Percentiles rank a stretch among this genome's conserved stretches.
Evolutionary conservation across 2,113 vertebrate species (phyloP).

Genomic region (Hyla sarda): DNA sequence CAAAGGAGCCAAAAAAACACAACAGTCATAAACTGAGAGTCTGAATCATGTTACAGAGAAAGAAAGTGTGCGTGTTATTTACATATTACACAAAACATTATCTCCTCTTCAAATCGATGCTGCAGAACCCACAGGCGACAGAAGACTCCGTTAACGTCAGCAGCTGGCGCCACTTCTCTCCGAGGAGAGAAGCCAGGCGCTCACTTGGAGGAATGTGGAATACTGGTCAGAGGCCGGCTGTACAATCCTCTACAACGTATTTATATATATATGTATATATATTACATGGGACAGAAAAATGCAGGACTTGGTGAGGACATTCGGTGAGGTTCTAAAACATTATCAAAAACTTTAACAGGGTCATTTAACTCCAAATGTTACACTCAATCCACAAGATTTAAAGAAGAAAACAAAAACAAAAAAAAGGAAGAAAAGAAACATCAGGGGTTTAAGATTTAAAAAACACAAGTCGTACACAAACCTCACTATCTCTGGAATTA

Average conservation of each 20-base stretch:
- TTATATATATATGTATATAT: slow-evolving; percentile 56
- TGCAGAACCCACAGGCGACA: slow-evolving; percentile 37
- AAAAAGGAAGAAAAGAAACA: slow-evolving; percentile 2
- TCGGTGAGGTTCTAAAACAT: slow-evolving; percentile 46
- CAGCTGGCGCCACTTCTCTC: background rate
- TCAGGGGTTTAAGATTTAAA: slow-evolving; percentile 67
- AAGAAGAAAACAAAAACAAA: slow-evolving; percentile 33
- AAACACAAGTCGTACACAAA: slow-evolving; percentile 67
- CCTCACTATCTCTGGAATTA: slow-evolving; percentile 72
- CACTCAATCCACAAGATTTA: slow-evolving; percentile 68
- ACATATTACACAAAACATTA: slow-evolving; percentile 35
- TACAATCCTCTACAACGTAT: slow-evolving; percentile 54
- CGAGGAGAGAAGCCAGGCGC: background rate
- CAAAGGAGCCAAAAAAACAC: slow-evolving; percentile 7
- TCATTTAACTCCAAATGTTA: slow-evolving; percentile 68
- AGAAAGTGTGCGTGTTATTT: slow-evolving; percentile 4
- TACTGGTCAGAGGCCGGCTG: slow-evolving; percentile 47
- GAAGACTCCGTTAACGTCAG: background rate
- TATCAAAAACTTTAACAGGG: slow-evolving; percentile 8
- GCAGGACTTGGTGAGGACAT: slow-evolving; percentile 34
- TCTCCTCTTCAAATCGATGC: slow-evolving; percentile 16
- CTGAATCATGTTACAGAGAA: slow-evolving; percentile 15
- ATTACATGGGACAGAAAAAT: slow-evolving; percentile 45
- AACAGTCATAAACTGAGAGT: slow-evolving; percentile 33
- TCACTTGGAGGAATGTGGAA: slow-evolving; percentile 30